Evolutionary conservation across 2,888 invertebrate genomes (phyloP).

Genomic region (Fragum sueziense): DNA sequence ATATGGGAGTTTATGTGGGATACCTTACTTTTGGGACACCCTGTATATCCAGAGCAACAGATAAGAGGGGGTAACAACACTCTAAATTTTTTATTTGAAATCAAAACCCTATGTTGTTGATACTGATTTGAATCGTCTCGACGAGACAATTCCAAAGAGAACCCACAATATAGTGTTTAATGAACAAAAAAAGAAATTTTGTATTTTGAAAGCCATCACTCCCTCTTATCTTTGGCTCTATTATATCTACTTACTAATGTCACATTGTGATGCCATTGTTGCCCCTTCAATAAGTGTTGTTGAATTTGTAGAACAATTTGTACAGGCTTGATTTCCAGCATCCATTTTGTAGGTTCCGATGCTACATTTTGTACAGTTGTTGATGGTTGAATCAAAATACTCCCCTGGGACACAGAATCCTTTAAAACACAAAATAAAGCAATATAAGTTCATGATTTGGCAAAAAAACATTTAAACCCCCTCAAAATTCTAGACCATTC

Average conservation of each 20-base stretch:
- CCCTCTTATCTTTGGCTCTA: too few species aligned
- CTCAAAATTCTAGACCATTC: not conserved
- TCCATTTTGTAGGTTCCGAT: conserved; percentile 96
- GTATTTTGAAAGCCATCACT: too few species aligned
- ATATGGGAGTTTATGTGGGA: too few species aligned
- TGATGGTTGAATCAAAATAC: conserved; percentile 19
- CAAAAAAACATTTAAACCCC: not conserved
- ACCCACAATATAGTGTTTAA: too few species aligned
- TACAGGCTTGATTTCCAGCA: conserved; percentile 90
- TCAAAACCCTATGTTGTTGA: too few species aligned
- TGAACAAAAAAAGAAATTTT: too few species aligned
- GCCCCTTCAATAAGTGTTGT: conserved; percentile 37
- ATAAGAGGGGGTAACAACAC: too few species aligned
- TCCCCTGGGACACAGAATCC: conserved; percentile 55
- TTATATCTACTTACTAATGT: conserved; percentile 24
- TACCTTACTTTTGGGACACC: too few species aligned
- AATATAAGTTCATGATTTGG: not conserved
- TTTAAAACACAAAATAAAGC: conserved; percentile 14
- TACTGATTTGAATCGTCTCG: too few species aligned
- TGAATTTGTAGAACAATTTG: conserved; percentile 10
- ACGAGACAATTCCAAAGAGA: too few species aligned
- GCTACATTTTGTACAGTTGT: conserved; percentile 92
- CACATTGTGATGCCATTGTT: conserved; percentile 27
- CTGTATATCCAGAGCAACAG: too few species aligned
- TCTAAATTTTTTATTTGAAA: too few species aligned